Evolutionary conservation across 2,888 invertebrate genomes (phyloP).

Genomic region (Dasypolia templi): DNA sequence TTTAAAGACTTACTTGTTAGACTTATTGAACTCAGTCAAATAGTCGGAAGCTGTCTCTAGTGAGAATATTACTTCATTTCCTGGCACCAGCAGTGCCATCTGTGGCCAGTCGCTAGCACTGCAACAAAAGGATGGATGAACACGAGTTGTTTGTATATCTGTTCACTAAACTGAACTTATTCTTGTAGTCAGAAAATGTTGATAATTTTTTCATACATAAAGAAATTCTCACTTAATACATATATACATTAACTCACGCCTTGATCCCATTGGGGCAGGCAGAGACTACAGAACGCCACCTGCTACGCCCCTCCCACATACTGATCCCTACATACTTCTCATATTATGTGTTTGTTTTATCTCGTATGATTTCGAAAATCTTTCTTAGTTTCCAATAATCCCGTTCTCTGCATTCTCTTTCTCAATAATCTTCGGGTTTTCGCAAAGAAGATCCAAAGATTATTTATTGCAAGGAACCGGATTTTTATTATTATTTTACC

Average conservation of each 20-base stretch:
- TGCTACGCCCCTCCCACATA: too few relatives aligned
- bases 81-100: slow-evolving; percentile 95
- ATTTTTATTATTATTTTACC: too few relatives aligned
- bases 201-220: not conserved
- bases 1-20: slow-evolving; percentile 73
- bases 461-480: too few relatives aligned
- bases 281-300: not conserved
- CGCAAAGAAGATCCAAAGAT: too few relatives aligned
- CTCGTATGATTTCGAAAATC: not conserved
- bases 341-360: not conserved
- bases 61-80: slow-evolving; percentile 98
- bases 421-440: not conserved
- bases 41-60: slow-evolving; percentile 99
- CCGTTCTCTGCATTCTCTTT: not conserved
- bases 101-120: slow-evolving; percentile 95
- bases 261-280: not conserved
- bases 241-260: not conserved
- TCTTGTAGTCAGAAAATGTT: not conserved
- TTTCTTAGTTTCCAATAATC: not conserved
- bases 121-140: slow-evolving; percentile 51
- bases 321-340: too few relatives aligned
- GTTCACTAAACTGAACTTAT: not conserved
- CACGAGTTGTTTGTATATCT: not conserved
- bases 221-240: not conserved
- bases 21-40: slow-evolving; percentile 95